A percentile compares a stretch with the other conserved stretches of the same genome.
phyloP scores from a whole-genome alignment of 2,888 invertebrate species.

The Helobdella robusta region DNA sequence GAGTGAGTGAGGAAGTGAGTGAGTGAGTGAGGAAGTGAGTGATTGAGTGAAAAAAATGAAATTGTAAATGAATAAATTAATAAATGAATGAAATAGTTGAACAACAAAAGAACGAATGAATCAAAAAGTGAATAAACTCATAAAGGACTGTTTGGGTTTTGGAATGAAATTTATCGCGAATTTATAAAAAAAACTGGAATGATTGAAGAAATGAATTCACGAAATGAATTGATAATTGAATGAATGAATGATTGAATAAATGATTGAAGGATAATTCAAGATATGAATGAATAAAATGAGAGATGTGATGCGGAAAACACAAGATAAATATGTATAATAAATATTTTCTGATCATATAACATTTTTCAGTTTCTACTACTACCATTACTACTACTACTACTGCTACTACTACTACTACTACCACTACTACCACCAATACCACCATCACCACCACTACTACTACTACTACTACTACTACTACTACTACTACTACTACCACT shows the following conservation, averaged over 20 bases:
- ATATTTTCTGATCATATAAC: not conserved
- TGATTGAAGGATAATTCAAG: not conserved
- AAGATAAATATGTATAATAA: slow-evolving; percentile 7
- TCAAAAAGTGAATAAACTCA: not conserved
- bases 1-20: slow-evolving; percentile 11
- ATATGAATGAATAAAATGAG: not conserved
- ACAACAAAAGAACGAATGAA: too few species aligned
- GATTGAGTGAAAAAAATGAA: too few species aligned
- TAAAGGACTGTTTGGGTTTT: not conserved
- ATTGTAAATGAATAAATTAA: too few species aligned
- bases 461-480: not conserved
- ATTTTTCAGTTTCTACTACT: not conserved
- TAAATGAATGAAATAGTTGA: too few species aligned
- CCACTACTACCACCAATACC: not conserved
- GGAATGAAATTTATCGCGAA: too few species aligned
- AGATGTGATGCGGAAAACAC: not conserved
- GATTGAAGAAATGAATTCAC: not conserved
- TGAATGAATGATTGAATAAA: not conserved
- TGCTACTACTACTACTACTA: not conserved
- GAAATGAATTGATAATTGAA: slow-evolving; percentile 1
- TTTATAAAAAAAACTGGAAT: not conserved
- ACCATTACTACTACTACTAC: not conserved
- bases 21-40: not conserved
- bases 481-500: not conserved
- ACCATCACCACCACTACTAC: not conserved